Conservation (phyloP, 2,113 vertebrate genomes). For the Mungos mungo region DNA sequence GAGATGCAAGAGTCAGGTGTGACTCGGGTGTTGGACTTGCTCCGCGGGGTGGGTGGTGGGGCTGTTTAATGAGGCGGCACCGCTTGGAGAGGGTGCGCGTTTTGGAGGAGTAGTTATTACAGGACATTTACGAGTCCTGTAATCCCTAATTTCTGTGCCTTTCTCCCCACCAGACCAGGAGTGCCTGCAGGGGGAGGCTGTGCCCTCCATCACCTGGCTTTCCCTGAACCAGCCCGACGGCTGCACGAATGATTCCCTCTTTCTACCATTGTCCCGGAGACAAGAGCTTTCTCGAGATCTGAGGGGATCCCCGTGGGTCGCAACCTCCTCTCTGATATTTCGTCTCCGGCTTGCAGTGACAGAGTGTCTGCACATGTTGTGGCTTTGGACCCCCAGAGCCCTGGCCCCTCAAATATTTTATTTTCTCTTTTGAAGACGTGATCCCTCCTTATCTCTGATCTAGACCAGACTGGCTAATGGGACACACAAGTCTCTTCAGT, state of each 20-base stretch:
- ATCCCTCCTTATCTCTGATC: slow-evolving; percentile 85
- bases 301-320: not conserved
- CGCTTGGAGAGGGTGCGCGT: rapidly evolving
- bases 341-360: not conserved
- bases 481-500: slow-evolving; percentile 84
- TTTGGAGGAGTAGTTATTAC: too few species aligned
- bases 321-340: not conserved
- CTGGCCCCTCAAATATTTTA: slow-evolving; percentile 80
- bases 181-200: not conserved
- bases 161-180: not conserved
- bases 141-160: not conserved
- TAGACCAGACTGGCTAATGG: slow-evolving; percentile 84
- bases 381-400: not conserved
- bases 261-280: not conserved
- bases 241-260: not conserved
- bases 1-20: too few species aligned
- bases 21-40: not conserved
- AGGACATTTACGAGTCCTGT: rapidly evolving
- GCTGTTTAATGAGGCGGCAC: not conserved
- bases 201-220: rapidly evolving
- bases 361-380: not conserved
- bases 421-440: slow-evolving; percentile 82
- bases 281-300: not conserved
- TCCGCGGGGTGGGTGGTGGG: not conserved
- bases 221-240: too few species aligned